Conservation (phyloP, 2,113 vertebrate species). For the Neopipo cinnamomea region DNA sequence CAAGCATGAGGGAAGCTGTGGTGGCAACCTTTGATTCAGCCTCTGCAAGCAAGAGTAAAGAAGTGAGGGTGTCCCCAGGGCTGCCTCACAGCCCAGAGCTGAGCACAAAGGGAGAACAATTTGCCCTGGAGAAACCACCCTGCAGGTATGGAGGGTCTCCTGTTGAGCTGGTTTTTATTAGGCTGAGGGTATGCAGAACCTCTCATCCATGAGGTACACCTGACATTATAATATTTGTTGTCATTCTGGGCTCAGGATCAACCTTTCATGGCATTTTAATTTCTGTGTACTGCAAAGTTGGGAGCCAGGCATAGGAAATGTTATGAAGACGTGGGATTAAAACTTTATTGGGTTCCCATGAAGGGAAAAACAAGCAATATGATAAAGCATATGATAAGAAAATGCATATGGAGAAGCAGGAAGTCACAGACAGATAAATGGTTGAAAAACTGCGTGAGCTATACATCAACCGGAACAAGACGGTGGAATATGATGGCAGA, state of each 20-base stretch:
- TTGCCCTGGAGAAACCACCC: not conserved
- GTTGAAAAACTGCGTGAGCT: not conserved
- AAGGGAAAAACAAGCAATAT: not conserved
- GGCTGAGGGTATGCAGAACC: not conserved
- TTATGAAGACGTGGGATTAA: not conserved
- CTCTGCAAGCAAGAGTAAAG: not conserved
- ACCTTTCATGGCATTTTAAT: not conserved
- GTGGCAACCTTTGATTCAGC: not conserved
- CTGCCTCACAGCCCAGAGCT: not conserved
- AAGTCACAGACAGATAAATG: not conserved
- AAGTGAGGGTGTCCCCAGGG: not conserved
- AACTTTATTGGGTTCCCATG: conserved; percentile 28
- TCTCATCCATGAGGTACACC: not conserved
- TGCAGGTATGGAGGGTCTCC: not conserved
- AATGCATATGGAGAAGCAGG: not conserved
- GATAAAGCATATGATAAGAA: not conserved
- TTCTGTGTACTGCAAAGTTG: not conserved
- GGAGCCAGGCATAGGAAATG: not conserved
- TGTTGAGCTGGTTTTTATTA: not conserved
- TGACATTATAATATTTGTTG: fast-evolving
- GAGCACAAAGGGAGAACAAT: not conserved
- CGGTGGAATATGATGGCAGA: not conserved
- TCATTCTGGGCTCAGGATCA: not conserved
- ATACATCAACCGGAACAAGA: not conserved
- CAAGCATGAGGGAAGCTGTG: not conserved